phyloP scores from a whole-genome alignment of 2,113 vertebrate genomes.

The Stomatorhinus ivindoensis region DNA sequence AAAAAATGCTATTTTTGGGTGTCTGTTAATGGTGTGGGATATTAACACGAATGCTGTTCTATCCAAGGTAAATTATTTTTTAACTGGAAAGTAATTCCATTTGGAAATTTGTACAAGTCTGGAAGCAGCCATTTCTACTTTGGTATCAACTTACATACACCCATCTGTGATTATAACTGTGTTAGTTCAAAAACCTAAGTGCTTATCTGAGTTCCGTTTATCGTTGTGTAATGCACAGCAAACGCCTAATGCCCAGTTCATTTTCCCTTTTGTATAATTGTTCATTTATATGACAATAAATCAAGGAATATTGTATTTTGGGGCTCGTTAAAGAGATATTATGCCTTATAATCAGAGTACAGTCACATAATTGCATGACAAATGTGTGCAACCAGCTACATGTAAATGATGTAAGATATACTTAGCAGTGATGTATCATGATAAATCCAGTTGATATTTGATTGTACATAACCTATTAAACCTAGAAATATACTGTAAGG shows the following conservation, averaged over 20 bases:
- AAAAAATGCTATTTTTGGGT: not conserved
- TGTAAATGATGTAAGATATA: conserved; percentile 64
- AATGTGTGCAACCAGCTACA: conserved; percentile 61
- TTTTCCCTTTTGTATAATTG: conserved; percentile 65
- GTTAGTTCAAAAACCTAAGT: conserved; percentile 67
- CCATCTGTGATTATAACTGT: conserved; percentile 57
- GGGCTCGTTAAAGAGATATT: conserved; percentile 66
- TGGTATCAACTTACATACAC: conserved; percentile 62
- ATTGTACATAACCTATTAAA: conserved; percentile 17
- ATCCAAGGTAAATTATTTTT: conserved; percentile 71
- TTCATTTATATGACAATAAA: conserved; percentile 63
- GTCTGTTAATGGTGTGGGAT: conserved; percentile 26
- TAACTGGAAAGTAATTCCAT: conserved; percentile 68
- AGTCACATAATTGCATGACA: conserved; percentile 66
- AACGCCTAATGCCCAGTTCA: conserved; percentile 28
- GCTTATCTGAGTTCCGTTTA: conserved; percentile 58
- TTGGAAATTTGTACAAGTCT: conserved; percentile 64
- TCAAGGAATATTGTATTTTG: conserved; percentile 65
- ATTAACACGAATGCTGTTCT: conserved; percentile 56
- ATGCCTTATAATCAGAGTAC: conserved; percentile 59
- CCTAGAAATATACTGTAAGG: not conserved
- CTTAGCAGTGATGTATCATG: conserved; percentile 53
- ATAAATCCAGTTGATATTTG: conserved; percentile 54
- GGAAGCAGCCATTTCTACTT: conserved; percentile 50
- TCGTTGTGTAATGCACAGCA: conserved; percentile 26